Conservation (phyloP, 1,140 invertebrate species). For the Notospermus geniculatus region DNA sequence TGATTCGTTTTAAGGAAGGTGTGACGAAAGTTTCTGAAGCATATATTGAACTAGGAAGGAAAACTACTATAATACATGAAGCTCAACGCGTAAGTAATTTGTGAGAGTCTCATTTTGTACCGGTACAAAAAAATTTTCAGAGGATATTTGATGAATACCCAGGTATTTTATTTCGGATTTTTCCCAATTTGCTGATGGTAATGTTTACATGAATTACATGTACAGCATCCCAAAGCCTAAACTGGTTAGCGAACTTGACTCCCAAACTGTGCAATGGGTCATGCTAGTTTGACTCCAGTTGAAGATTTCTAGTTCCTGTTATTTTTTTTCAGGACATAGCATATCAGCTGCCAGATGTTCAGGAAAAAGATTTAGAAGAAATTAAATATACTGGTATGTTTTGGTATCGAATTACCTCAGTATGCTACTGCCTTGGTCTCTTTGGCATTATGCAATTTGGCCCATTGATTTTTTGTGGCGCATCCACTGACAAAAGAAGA, state of each 20-base stretch:
- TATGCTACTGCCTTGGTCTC: background rate
- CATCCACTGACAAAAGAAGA: background rate
- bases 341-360: constrained; percentile 58
- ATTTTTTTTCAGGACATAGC: constrained; percentile 52
- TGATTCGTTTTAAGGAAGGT: constrained; percentile 60
- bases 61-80: constrained; percentile 59
- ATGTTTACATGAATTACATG: too few species aligned
- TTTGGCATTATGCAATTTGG: background rate
- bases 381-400: constrained; percentile 58
- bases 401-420: constrained; percentile 14
- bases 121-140: too few species aligned
- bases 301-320: constrained; percentile 10
- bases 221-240: too few species aligned
- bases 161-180: too few species aligned
- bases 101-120: too few species aligned
- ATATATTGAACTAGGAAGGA: constrained; percentile 58
- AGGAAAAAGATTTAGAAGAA: constrained; percentile 55
- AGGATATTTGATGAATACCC: too few species aligned
- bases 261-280: too few species aligned
- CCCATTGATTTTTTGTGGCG: background rate
- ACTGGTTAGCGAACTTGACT: too few species aligned
- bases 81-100: constrained; percentile 51
- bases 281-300: too few species aligned
- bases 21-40: constrained; percentile 58
- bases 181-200: too few species aligned